Conservation (phyloP, 1,140 invertebrate species). For the Magallana angulata region DNA sequence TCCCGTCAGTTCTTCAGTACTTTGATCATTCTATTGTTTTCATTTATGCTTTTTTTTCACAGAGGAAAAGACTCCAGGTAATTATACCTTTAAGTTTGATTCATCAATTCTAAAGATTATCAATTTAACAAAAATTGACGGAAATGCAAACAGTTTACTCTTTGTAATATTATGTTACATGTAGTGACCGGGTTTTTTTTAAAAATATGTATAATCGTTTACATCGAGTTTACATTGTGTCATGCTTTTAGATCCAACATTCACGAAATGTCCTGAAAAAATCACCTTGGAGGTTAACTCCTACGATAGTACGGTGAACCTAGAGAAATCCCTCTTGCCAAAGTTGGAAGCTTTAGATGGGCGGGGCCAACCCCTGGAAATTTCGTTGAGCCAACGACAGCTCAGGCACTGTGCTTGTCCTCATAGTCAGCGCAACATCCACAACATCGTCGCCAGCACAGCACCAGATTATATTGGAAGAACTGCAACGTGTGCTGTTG, state of each 20-base stretch:
- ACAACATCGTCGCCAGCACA: conserved; percentile 24
- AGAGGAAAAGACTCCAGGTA: no score
- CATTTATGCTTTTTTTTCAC: no score
- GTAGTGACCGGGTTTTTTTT: no score
- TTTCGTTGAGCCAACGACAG: background rate
- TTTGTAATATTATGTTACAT: no score
- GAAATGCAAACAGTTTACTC: no score
- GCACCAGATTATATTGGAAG: conserved; percentile 6
- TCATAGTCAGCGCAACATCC: background rate
- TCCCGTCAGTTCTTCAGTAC: no score
- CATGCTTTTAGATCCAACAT: background rate
- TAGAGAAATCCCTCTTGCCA: background rate
- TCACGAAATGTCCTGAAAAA: background rate
- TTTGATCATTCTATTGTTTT: no score
- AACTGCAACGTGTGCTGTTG: background rate
- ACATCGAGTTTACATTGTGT: no score
- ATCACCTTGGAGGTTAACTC: background rate
- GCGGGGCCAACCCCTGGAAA: background rate
- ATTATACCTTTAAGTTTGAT: no score
- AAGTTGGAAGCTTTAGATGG: background rate
- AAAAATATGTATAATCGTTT: no score
- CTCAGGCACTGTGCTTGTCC: conserved; percentile 3
- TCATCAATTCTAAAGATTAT: no score
- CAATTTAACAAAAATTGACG: no score
- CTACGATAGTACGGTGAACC: background rate